phyloP scores from a whole-genome alignment of 2,888 invertebrate genomes.

The Thereva unica region DNA sequence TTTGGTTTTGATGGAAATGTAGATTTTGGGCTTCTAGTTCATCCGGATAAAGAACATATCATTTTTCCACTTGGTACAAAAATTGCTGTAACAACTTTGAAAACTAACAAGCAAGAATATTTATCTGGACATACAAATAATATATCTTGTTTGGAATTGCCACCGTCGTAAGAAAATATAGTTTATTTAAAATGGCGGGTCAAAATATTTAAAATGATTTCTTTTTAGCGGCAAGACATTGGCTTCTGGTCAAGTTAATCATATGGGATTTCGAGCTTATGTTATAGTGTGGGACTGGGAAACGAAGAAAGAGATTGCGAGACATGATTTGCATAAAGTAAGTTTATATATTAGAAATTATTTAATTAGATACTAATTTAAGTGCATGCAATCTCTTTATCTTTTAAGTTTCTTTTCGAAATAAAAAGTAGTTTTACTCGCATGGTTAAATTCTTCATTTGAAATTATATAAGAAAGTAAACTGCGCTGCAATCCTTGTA shows the following conservation, averaged over 20 bases:
- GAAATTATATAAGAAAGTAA: too few relatives aligned
- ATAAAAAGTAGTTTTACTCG: too few relatives aligned
- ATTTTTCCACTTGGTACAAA: conserved; percentile 81
- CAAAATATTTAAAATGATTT: neutral
- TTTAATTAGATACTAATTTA: neutral
- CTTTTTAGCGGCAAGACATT: conserved; percentile 70
- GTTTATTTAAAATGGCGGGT: neutral
- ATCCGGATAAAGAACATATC: conserved; percentile 72
- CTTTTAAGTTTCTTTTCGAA: neutral
- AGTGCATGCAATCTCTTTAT: conserved; percentile 2
- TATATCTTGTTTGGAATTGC: conserved; percentile 77
- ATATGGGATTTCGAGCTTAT: conserved; percentile 86
- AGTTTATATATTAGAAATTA: neutral
- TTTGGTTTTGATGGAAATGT: conserved; percentile 77
- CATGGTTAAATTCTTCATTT: too few relatives aligned
- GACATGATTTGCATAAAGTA: conserved; percentile 83
- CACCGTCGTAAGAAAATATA: conserved; percentile 58
- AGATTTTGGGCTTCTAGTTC: conserved; percentile 67
- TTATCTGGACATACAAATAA: conserved; percentile 79
- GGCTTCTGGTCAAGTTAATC: conserved; percentile 88
- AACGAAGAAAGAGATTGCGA: conserved; percentile 64
- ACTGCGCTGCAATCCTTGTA: too few relatives aligned
- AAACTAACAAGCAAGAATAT: conserved; percentile 70
- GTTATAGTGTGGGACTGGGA: conserved; percentile 88
- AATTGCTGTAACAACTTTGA: conserved; percentile 72